Percentiles rank a stretch among this genome's conserved stretches.
phyloP scores from a whole-genome alignment of 2,888 invertebrate genomes.

The Campopleginae sp. region DNA sequence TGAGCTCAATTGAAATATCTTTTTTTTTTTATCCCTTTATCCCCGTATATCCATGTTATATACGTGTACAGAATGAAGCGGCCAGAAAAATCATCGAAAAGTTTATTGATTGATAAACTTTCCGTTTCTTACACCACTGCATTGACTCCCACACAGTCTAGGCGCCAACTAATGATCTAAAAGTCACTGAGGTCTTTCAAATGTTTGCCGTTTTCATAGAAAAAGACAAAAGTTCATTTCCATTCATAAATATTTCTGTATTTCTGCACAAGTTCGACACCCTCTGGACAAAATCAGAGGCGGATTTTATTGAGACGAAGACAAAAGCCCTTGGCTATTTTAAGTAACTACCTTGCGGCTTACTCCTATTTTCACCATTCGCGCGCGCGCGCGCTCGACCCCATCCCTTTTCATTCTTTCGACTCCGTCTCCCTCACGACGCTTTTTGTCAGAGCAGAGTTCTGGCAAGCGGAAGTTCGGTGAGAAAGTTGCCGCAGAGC shows the following conservation, averaged over 20 bases:
- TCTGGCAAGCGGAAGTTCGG: conserved; percentile 73
- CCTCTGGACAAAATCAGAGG: neutral
- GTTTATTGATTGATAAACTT: conserved; percentile 1
- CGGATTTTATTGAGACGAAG: conserved; percentile 32
- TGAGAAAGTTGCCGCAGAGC: conserved; percentile 76
- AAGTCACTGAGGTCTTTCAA: neutral
- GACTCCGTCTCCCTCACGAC: conserved; percentile 35
- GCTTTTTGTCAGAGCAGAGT: conserved; percentile 53
- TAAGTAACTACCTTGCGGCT: conserved; percentile 68
- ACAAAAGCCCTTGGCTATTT: conserved; percentile 69
- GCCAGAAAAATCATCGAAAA: conserved; percentile 1
- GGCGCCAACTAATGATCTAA: too few species aligned
- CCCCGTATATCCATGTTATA: neutral
- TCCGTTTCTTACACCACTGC: neutral
- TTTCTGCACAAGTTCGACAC: neutral
- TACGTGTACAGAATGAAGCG: conserved; percentile 15
- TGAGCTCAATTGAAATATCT: conserved; percentile 34
- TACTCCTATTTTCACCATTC: conserved; percentile 48
- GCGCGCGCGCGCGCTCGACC: conserved; percentile 37
- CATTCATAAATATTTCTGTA: neutral
- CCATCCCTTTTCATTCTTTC: conserved; percentile 18
- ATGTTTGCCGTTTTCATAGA: neutral
- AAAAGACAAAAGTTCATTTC: neutral
- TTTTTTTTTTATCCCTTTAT: conserved; percentile 11
- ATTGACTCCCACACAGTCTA: too few species aligned